A percentile compares a stretch with the other conserved stretches of the same genome.
Conservation (phyloP, 23 tunicate genomes). For the Halocynthia aurantium region DNA sequence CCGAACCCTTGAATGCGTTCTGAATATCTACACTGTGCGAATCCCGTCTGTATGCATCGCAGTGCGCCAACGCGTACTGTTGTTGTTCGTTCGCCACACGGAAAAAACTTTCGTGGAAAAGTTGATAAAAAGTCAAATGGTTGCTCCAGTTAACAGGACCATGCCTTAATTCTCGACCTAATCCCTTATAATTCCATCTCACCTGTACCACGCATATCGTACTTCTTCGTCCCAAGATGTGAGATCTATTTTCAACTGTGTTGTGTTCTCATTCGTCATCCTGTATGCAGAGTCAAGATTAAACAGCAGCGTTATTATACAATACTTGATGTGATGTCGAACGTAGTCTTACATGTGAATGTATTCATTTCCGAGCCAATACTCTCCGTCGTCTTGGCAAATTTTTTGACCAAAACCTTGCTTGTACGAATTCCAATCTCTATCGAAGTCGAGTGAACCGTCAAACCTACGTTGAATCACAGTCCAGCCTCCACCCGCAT, state of each 20-base stretch:
- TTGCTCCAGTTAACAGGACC: no score
- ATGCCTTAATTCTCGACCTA: background rate
- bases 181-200: background rate
- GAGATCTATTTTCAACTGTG: constrained; percentile 30
- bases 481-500: constrained; percentile 54
- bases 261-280: constrained; percentile 21
- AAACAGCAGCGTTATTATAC: no score
- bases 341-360: constrained; percentile 19
- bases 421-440: constrained; percentile 40
- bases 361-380: constrained; percentile 49
- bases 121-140: no score
- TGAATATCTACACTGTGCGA: no score
- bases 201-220: constrained; percentile 44
- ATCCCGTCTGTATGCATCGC: no score
- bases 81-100: no score
- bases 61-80: no score
- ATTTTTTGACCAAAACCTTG: constrained; percentile 38
- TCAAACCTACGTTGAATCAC: constrained; percentile 39
- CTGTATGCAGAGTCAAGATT: background rate
- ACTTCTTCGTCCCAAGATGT: constrained; percentile 28
- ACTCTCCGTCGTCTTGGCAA: constrained; percentile 23
- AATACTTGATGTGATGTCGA: no score
- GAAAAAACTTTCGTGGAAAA: no score
- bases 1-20: no score
- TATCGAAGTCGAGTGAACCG: constrained; percentile 32